phyloP scores from a whole-genome alignment of 2,888 invertebrate genomes.

The Philonicus albiceps region DNA sequence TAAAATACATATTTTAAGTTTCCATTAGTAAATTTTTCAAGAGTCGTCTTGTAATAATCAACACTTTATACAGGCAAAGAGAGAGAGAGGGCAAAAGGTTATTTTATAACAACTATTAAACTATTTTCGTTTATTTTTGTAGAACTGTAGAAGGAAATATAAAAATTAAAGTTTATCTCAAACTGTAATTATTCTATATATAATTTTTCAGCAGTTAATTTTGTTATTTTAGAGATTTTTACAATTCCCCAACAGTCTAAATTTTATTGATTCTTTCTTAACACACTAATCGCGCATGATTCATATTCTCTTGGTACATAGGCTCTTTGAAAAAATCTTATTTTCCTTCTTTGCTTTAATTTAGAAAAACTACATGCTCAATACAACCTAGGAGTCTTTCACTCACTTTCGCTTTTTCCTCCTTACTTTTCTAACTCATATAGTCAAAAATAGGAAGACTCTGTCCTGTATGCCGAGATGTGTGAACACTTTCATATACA shows the following conservation, averaged over 20 bases:
- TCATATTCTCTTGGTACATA: constrained; percentile 49
- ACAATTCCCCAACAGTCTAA: constrained; percentile 7
- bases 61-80: too few relatives aligned
- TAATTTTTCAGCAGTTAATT: background rate
- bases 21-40: too few relatives aligned
- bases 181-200: too few relatives aligned
- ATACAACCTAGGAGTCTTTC: constrained; percentile 41
- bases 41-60: too few relatives aligned
- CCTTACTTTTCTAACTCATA: constrained; percentile 36
- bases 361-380: constrained; percentile 48
- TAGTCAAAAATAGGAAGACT: constrained; percentile 38
- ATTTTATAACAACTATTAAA: too few relatives aligned
- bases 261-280: constrained; percentile 50
- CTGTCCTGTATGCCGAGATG: constrained; percentile 23
- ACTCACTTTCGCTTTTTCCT: constrained; percentile 50
- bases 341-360: constrained; percentile 47
- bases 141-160: too few relatives aligned
- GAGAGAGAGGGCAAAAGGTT: too few relatives aligned
- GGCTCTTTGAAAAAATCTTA: constrained; percentile 43
- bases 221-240: background rate
- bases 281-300: constrained; percentile 49
- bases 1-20: too few relatives aligned
- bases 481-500: constrained; percentile 34
- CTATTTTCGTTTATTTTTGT: too few relatives aligned
- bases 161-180: too few relatives aligned